phyloP scores from a whole-genome alignment of 64 coral and sea anemone genomes.

The Actinia tenebrosa region DNA sequence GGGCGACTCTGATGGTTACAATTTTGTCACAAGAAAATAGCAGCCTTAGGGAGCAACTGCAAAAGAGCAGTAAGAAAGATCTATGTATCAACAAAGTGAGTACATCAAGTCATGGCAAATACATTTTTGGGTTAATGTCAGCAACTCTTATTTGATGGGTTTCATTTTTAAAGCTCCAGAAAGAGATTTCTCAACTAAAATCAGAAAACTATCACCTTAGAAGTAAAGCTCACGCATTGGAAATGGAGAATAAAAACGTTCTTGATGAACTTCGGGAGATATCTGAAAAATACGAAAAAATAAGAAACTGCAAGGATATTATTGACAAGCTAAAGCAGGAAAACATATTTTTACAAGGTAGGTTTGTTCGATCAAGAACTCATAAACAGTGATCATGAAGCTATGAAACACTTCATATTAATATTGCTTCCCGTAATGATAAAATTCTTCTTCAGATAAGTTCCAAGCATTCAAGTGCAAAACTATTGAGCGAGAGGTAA shows the following conservation, averaged over 20 bases:
- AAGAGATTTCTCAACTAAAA: background rate
- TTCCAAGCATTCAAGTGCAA: background rate
- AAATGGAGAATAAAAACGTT: background rate
- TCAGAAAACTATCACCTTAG: background rate
- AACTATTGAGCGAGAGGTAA: conserved; percentile 1
- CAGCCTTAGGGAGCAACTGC: background rate
- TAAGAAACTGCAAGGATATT: background rate
- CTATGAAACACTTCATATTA: no score
- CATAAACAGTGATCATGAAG: no score
- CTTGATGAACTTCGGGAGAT: background rate
- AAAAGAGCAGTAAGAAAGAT: background rate
- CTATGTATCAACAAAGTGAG: background rate
- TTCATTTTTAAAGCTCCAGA: background rate
- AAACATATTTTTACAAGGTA: background rate
- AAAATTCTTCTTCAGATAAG: background rate
- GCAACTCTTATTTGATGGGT: background rate
- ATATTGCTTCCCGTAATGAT: no score
- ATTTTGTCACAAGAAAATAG: conserved; percentile 24
- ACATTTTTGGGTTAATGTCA: background rate
- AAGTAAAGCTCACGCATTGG: background rate
- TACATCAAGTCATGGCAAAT: background rate
- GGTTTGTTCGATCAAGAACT: background rate
- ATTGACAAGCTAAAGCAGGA: background rate
- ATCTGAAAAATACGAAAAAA: background rate
- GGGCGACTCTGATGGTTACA: conserved; percentile 17